Conservation (phyloP, 2,888 invertebrate species). For the Pandemis heparana region DNA sequence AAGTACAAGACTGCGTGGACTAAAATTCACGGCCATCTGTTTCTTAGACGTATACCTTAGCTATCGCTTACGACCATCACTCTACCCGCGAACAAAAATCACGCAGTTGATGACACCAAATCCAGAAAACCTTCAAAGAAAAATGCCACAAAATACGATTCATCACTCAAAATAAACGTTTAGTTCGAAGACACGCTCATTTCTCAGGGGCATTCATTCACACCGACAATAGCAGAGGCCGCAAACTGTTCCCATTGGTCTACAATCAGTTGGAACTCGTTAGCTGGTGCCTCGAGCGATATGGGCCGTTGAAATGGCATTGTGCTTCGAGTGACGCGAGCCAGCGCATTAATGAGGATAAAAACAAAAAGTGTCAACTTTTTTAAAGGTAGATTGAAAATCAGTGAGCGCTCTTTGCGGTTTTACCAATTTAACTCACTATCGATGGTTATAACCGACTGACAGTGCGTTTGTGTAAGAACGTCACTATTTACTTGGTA, state of each 20-base stretch:
- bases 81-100: too few species aligned
- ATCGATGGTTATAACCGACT: too few species aligned
- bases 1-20: too few species aligned
- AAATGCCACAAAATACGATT: background rate
- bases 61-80: too few species aligned
- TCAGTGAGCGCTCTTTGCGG: background rate
- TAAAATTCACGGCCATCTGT: too few species aligned
- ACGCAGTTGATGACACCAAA: background rate
- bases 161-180: background rate
- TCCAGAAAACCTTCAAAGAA: background rate
- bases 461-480: too few species aligned
- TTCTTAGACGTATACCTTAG: too few species aligned
- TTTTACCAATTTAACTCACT: background rate
- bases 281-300: constrained; percentile 23
- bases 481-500: too few species aligned
- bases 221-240: constrained; percentile 22
- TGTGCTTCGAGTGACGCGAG: constrained; percentile 24
- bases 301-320: constrained; percentile 22
- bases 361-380: constrained; percentile 21
- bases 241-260: constrained; percentile 30
- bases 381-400: constrained; percentile 47
- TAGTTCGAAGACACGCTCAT: constrained; percentile 20
- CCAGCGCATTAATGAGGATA: constrained; percentile 35
- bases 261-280: constrained; percentile 33
- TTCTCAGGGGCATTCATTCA: constrained; percentile 22